Percentiles rank a stretch among this genome's conserved stretches.
These are phyloP conservation scores for Tympanuchus pallidicinctus DNA, from an alignment of 2,113 vertebrate genomes.

Conservation along the genomic window DNA sequence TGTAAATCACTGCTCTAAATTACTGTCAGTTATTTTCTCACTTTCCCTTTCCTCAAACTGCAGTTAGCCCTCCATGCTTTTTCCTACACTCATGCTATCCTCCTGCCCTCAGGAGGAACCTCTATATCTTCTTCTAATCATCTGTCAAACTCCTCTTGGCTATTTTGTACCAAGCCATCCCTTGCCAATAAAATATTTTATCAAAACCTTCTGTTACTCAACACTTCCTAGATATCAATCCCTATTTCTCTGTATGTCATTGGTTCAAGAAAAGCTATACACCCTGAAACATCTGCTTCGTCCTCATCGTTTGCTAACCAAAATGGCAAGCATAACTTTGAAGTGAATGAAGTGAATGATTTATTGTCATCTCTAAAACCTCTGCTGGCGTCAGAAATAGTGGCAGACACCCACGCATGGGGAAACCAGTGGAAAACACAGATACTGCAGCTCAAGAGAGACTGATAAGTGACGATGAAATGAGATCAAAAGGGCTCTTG, in stretches of 20 bases:
- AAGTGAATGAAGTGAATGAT: not conserved
- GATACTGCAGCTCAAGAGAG: not conserved
- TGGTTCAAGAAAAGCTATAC: not conserved
- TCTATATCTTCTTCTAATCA: constrained; percentile 2
- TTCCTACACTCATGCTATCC: not conserved
- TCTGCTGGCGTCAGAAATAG: not conserved
- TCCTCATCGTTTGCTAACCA: not conserved
- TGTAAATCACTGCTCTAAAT: constrained; percentile 9
- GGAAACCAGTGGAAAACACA: not conserved
- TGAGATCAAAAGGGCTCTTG: not conserved
- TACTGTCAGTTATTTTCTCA: not conserved
- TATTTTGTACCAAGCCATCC: not conserved
- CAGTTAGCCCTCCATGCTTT: not conserved
- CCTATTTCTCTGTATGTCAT: not conserved
- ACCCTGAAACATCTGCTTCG: not conserved
- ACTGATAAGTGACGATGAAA: not conserved
- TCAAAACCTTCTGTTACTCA: not conserved
- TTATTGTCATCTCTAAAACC: not conserved
- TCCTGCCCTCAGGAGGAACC: constrained; percentile 25
- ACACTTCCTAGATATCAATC: not conserved
- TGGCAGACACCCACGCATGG: rapidly evolving
- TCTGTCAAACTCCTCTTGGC: not conserved
- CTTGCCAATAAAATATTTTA: not conserved
- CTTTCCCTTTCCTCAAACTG: not conserved
- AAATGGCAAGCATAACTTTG: not conserved